These are phyloP conservation scores for Alfaro cultratus DNA, from an alignment of 2,797 vertebrate genomes.

Conservation along the genomic window DNA sequence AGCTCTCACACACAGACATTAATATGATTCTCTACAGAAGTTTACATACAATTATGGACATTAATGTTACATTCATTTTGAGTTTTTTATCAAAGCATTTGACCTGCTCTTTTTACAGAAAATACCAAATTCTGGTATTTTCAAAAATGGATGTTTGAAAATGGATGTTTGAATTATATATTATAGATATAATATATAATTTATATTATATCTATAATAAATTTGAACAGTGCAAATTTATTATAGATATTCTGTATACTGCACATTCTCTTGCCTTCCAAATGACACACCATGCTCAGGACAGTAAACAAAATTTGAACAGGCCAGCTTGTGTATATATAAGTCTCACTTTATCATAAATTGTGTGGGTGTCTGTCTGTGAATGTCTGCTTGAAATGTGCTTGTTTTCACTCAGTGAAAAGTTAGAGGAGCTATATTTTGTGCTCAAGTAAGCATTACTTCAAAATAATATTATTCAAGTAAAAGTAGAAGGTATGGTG, in stretches of 20 bases:
- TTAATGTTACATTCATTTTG: too few relatives aligned
- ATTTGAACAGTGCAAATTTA: background rate
- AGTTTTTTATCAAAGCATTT: too few relatives aligned
- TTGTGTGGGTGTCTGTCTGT: background rate
- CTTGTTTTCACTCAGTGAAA: background rate
- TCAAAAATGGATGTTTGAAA: background rate
- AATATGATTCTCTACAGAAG: too few relatives aligned
- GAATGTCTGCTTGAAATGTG: background rate
- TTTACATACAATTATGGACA: too few relatives aligned
- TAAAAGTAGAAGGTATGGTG: background rate
- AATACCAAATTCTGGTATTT: background rate
- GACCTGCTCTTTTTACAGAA: too few relatives aligned
- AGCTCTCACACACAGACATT: too few relatives aligned
- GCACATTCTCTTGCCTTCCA: background rate
- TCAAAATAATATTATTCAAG: background rate
- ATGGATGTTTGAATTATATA: too few relatives aligned
- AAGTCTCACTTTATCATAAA: slow-evolving; percentile 2
- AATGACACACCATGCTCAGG: background rate
- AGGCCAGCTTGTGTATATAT: background rate
- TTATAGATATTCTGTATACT: background rate
- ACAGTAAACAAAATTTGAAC: background rate
- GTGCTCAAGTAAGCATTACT: background rate
- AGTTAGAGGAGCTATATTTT: background rate
- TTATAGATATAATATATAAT: too few relatives aligned
- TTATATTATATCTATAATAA: too few relatives aligned